A percentile compares a stretch with the other conserved stretches of the same genome.
Evolutionary conservation across 2,888 invertebrate species (phyloP).

Genomic region (Drosophila histrio): DNA sequence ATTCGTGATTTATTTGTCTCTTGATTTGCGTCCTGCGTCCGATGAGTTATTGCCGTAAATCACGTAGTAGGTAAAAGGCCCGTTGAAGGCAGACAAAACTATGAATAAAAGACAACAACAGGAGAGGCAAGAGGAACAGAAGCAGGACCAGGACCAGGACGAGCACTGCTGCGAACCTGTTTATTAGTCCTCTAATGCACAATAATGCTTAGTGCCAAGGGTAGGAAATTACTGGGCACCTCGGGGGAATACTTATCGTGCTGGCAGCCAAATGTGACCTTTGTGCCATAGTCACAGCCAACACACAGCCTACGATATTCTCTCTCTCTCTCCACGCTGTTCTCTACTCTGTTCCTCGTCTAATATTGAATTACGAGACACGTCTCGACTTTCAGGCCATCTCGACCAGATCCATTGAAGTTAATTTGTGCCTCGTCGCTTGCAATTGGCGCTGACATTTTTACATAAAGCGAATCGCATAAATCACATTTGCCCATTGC

Average conservation of each 20-base stretch:
- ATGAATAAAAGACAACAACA: conserved; percentile 49
- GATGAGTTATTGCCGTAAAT: conserved; percentile 82
- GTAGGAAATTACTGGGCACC: conserved; percentile 79
- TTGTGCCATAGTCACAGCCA: conserved; percentile 49
- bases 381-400: conserved; percentile 81
- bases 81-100: conserved; percentile 59
- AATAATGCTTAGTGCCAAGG: conserved; percentile 82
- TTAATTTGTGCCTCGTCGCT: conserved; percentile 70
- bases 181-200: conserved; percentile 83
- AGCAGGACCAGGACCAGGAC: neutral
- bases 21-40: conserved; percentile 67
- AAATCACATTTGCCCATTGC: conserved; percentile 82
- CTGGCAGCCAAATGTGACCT: conserved; percentile 82
- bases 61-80: conserved; percentile 82
- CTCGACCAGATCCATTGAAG: conserved; percentile 46
- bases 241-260: conserved; percentile 78
- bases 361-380: conserved; percentile 79
- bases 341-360: conserved; percentile 3
- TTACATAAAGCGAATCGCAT: conserved; percentile 66
- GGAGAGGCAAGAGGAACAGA: conserved; percentile 4
- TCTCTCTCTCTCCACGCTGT: neutral
- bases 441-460: conserved; percentile 81
- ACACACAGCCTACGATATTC: conserved; percentile 15
- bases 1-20: conserved; percentile 76
- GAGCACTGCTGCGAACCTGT: conserved; percentile 78